Percentiles rank a stretch among this genome's conserved stretches.
These are phyloP conservation scores for Drosophila maculinotata DNA, from an alignment of 2,888 invertebrate genomes.

Conservation along the genomic window DNA sequence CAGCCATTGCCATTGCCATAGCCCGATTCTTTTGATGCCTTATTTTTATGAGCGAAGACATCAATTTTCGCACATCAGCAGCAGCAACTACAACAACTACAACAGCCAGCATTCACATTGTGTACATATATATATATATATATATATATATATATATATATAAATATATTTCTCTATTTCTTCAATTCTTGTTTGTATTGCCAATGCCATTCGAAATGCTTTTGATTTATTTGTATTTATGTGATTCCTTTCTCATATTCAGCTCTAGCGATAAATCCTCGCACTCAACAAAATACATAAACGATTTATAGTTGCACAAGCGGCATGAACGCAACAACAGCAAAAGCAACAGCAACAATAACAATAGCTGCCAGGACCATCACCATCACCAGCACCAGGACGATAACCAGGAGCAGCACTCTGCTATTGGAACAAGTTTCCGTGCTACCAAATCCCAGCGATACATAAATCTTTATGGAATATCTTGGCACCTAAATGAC, in stretches of 20 bases:
- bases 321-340: constrained; percentile 44
- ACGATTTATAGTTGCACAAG: constrained; percentile 79
- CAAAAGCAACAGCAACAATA: constrained; percentile 38
- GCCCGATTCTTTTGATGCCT: constrained; percentile 67
- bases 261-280: constrained; percentile 74
- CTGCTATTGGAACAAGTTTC: constrained; percentile 55
- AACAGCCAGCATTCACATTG: constrained; percentile 4
- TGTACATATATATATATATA: constrained; percentile 1
- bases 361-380: constrained; percentile 19
- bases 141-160: constrained; percentile 8
- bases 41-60: constrained; percentile 79
- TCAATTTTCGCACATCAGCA: constrained; percentile 75
- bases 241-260: constrained; percentile 75
- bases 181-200: constrained; percentile 58
- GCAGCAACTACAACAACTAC: constrained; percentile 40
- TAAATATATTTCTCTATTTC: constrained; percentile 59
- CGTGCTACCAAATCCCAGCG: constrained; percentile 57
- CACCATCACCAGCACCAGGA: constrained; percentile 16
- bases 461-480: constrained; percentile 67
- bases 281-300: constrained; percentile 81
- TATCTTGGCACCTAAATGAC: constrained; percentile 50
- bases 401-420: not conserved
- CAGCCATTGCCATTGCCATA: constrained; percentile 13
- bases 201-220: constrained; percentile 69
- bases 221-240: constrained; percentile 80